Base-by-base conservation (phyloP, 2,797 vertebrate genomes). In the Falco columbarius region DNA sequence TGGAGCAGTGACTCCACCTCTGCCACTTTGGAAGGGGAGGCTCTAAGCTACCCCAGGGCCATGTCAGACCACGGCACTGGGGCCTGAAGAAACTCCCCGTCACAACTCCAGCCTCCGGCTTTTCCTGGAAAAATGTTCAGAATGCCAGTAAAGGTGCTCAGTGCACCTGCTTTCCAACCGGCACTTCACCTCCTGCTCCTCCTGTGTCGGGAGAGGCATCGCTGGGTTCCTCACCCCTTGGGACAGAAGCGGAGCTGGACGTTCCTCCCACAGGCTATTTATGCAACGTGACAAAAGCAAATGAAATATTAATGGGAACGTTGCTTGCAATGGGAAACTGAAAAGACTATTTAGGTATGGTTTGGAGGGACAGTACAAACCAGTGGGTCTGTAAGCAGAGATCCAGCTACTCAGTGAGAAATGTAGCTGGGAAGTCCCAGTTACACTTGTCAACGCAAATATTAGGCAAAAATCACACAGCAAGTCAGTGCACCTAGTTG, bases 1-100 rank as follows among this genome's bases (percentile, higher is more conserved):
- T 27, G 1, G 22, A 68, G 18, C 40, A 62, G 54, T 0, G 3
- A 49, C 81, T 74, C 62, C 36, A 40, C 8, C 7, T 40, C 58
- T 46, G 20, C 0, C 7, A 32, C 42, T 66, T 29, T 0, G 0
- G 54, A 27, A 56, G 23, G 15, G 23, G 8, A 67, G n/a, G 47
- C 58, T 23, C 22, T 7, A n/a, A 40, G 18, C 12, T 62, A 44
- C 26, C 23, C 17, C 6, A 71, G 22, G 56, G 32, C 42, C 36
- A 16, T 1, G 0, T 46, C 51, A 70, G 34, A 61, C 20, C 40
- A 46, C 19, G 42, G 46, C 14, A 47, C 9, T 23, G 9, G 11
- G 46, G n/a, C 29, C 54, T 38, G 38, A 62, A 71, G 70, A 67
- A 81, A 55, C 61, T 71, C 19, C 12, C 17, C 8, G 22, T 7